phyloP scores from a whole-genome alignment of 1,140 invertebrate genomes.

The Drosophila jambulina region DNA sequence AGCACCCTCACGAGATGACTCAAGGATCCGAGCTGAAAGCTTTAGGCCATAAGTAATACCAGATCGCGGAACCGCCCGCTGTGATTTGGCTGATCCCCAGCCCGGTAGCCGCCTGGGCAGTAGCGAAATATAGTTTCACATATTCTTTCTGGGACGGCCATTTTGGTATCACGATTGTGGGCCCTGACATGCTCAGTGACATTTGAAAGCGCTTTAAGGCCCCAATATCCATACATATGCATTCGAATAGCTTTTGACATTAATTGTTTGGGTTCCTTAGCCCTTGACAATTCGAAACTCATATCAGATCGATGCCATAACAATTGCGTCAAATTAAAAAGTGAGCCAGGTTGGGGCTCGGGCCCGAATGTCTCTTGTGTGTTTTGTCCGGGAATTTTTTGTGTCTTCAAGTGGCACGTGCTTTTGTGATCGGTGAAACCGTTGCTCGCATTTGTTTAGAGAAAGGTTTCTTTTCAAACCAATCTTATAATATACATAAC shows the following conservation, averaged over 20 bases:
- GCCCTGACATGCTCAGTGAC: conserved; percentile 65
- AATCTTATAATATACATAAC: conserved; percentile 59
- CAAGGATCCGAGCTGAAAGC: conserved; percentile 44
- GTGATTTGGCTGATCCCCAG: conserved; percentile 44
- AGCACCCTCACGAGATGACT: conserved; percentile 28
- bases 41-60: conserved; percentile 26
- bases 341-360: conserved; percentile 41
- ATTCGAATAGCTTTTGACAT: conserved; percentile 65
- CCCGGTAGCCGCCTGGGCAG: conserved; percentile 44
- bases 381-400: conserved; percentile 51
- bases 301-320: conserved; percentile 71
- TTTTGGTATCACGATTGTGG: conserved; percentile 41
- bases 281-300: conserved; percentile 66
- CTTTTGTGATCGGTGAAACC: conserved; percentile 77
- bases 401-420: conserved; percentile 76
- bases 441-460: conserved; percentile 76
- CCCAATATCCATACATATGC: conserved; percentile 43
- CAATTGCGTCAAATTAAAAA: conserved; percentile 82
- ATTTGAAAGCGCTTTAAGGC: conserved; percentile 73
- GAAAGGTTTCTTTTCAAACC: conserved; percentile 71
- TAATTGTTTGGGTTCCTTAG: conserved; percentile 74
- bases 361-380: conserved; percentile 20
- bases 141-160: conserved; percentile 56
- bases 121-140: conserved; percentile 48
- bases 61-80: conserved; percentile 29